A percentile compares a stretch with the other conserved stretches of the same genome.
phyloP scores from a whole-genome alignment of 2,797 vertebrate genomes.

The Enteromius trimaculatus region DNA sequence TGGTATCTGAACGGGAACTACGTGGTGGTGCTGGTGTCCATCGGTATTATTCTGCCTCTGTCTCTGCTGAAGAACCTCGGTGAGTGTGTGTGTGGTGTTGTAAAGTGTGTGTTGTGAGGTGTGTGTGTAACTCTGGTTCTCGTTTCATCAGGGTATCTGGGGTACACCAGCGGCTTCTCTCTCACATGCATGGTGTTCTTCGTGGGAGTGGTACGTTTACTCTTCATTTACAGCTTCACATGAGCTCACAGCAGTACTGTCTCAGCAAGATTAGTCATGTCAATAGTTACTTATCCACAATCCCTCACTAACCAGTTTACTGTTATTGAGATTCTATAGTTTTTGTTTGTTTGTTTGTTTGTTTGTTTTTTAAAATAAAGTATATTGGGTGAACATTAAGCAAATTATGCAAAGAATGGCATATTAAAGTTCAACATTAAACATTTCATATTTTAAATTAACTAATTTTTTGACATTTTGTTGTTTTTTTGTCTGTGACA shows the following conservation, averaged over 20 bases:
- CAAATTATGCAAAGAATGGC: neutral
- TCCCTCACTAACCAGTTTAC: neutral
- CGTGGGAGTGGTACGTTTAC: constrained; percentile 84
- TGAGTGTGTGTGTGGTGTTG: too few relatives aligned
- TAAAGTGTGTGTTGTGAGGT: too few relatives aligned
- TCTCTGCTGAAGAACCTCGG: constrained; percentile 94
- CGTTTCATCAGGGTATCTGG: constrained; percentile 88
- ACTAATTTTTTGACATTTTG: neutral
- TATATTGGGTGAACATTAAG: neutral
- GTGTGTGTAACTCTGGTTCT: neutral
- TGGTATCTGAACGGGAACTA: constrained; percentile 98
- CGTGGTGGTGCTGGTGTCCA: constrained; percentile 90
- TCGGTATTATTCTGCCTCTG: constrained; percentile 92
- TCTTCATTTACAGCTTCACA: neutral
- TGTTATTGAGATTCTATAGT: neutral
- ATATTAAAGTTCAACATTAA: neutral
- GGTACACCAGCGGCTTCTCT: constrained; percentile 97
- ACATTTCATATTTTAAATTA: neutral
- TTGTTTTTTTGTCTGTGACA: neutral
- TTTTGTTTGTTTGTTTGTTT: too few relatives aligned
- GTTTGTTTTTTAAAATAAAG: neutral
- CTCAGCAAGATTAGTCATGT: neutral
- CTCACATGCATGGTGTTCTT: constrained; percentile 98
- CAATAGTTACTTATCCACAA: neutral
- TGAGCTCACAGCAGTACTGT: neutral